Evolutionary conservation across 1,140 invertebrate species (phyloP), one percentile per base, ranked within the genome.

Genomic region (Saccostrea echinata): DNA sequence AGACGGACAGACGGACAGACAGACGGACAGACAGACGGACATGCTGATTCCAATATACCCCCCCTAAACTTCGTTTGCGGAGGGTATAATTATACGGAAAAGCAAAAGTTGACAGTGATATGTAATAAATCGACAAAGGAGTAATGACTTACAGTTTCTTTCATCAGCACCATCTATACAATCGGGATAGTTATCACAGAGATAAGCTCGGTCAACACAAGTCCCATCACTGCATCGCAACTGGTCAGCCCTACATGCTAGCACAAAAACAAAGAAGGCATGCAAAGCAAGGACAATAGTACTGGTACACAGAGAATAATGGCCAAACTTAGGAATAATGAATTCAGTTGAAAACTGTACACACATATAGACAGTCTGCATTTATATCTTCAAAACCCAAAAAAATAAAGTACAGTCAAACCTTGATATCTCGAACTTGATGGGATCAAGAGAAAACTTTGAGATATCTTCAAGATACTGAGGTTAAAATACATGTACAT

Each of bases 191-290:
- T 84, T 84, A 53, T 90, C 90, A 88, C 90, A 90, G 43, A 80
- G 81, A 55, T 84, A 90, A n/a, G 57, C 64, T 18, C 81, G 57
- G 27, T 89, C 90, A 35, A 94, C 93, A 88, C 94, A 94, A 88
- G 88, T 89, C 16, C 92, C 92, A 64, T 92, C 91, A 80, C 71
- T 43, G 84, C 92, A 93, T 52, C 88, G 89, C 61, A 88, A 91
- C 81, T 93, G 89, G 61, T 91, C 87, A 35, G 86, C 83, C 21
- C 51, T 57, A 91, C 92, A 92, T 11, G 88, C 84, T n/a, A n/a
- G 53, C 43, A 80, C 64, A 86, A 82, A 82, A 82, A 82, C 18
- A 43, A 82, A 82, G n/a, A 33, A 53, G 81, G 52, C 35, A 82
- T 52, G 52, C 35, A 82, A 82, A 82, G 52, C 52, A 52, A 51